phyloP scores from a whole-genome alignment of 2,797 vertebrate species.

The Mus caroli region DNA sequence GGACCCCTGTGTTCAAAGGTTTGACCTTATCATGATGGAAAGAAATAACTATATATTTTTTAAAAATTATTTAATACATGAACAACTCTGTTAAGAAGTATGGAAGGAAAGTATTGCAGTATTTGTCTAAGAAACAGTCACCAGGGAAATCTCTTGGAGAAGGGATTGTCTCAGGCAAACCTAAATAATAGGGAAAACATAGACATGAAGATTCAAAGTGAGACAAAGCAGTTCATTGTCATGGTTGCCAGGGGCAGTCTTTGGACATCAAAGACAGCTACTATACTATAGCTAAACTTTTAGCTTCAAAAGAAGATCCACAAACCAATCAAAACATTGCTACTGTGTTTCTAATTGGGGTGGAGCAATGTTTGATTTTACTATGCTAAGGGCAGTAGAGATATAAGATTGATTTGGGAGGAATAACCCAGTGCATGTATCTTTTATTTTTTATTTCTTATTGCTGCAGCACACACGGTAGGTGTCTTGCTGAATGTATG shows the following conservation, averaged over 20 bases:
- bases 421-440: neutral
- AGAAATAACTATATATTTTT: neutral
- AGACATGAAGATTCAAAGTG: neutral
- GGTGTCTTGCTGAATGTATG: neutral
- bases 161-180: neutral
- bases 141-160: neutral
- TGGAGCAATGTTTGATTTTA: neutral
- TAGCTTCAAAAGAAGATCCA: neutral
- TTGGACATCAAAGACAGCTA: neutral
- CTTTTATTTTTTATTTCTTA: constrained; percentile 18
- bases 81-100: neutral
- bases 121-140: neutral
- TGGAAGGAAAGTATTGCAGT: neutral
- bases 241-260: neutral
- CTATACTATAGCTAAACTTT: neutral
- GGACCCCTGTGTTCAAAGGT: neutral
- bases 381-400: neutral
- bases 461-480: neutral
- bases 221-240: neutral
- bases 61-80: neutral
- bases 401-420: neutral
- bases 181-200: neutral
- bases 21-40: neutral
- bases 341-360: neutral
- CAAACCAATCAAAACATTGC: neutral